Percentiles rank a stretch among this genome's conserved stretches.
Conservation (phyloP, 2,797 vertebrate species). For the Rousettus madagascariensis region DNA sequence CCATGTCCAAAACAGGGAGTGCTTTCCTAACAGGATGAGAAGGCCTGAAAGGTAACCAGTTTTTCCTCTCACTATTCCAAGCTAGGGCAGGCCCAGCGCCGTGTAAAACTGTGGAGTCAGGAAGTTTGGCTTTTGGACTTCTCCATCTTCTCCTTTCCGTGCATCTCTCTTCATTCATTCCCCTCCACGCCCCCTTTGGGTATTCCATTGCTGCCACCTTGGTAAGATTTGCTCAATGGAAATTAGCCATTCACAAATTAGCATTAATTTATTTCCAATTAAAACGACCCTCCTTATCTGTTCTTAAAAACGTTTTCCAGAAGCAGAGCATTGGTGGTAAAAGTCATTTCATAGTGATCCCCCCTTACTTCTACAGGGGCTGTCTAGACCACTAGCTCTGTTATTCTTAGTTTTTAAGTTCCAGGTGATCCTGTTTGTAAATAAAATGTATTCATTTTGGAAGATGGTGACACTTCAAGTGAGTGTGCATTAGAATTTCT, state of each 20-base stretch:
- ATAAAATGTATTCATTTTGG: background rate
- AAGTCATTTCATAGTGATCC: background rate
- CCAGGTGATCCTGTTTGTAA: background rate
- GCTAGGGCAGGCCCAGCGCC: background rate
- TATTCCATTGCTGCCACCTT: background rate
- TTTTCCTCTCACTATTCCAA: background rate
- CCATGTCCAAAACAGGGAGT: background rate
- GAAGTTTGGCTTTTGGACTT: background rate
- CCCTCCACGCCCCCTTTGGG: background rate
- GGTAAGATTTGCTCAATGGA: background rate
- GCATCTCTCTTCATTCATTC: background rate
- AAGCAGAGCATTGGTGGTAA: background rate
- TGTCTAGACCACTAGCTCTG: background rate
- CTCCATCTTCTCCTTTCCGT: background rate
- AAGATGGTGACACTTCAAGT: background rate
- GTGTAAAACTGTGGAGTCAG: background rate
- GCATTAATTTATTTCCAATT: background rate
- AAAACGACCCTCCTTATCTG: background rate
- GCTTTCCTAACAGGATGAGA: constrained; percentile 45
- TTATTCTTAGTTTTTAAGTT: background rate
- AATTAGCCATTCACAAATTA: background rate
- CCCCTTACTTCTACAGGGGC: background rate
- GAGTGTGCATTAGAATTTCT: background rate
- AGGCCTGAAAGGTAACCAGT: background rate
- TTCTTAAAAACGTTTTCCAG: background rate